Evolutionary conservation across 2,888 invertebrate genomes (phyloP).

Genomic region (Willowsia nigromaculata): DNA sequence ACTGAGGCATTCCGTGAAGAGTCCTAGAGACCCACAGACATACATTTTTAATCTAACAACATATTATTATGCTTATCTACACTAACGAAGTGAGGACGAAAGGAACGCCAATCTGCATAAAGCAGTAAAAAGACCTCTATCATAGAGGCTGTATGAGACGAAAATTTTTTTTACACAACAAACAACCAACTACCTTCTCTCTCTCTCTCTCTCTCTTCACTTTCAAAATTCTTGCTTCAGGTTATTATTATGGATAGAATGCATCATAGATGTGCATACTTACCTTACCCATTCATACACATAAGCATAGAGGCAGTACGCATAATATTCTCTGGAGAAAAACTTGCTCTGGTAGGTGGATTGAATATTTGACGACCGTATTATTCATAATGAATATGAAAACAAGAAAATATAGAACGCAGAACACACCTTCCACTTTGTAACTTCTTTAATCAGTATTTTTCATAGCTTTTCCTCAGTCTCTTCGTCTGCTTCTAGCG

Average conservation of each 20-base stretch:
- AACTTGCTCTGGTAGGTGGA: neutral
- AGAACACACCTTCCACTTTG: slow-evolving; percentile 55
- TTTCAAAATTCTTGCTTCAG: too few relatives aligned
- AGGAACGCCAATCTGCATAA: slow-evolving; percentile 13
- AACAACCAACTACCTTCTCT: too few relatives aligned
- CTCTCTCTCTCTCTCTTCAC: too few relatives aligned
- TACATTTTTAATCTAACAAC: slow-evolving; percentile 46
- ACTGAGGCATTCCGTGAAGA: neutral
- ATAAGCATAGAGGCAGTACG: too few relatives aligned
- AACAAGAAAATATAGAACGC: slow-evolving; percentile 49
- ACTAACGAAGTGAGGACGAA: slow-evolving; percentile 54
- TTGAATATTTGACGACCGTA: neutral
- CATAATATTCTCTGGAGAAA: neutral
- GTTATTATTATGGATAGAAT: too few relatives aligned
- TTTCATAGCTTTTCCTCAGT: neutral
- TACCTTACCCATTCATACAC: too few relatives aligned
- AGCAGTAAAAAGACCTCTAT: neutral
- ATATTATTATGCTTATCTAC: slow-evolving; percentile 40
- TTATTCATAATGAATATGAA: neutral
- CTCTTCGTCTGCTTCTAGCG: neutral
- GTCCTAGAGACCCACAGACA: slow-evolving; percentile 64
- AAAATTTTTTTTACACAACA: neutral
- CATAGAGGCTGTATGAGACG: neutral
- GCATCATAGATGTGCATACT: too few relatives aligned
- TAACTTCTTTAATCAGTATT: neutral